phyloP scores from a whole-genome alignment of 2,888 invertebrate genomes.

The Polydrusus cervinus region DNA sequence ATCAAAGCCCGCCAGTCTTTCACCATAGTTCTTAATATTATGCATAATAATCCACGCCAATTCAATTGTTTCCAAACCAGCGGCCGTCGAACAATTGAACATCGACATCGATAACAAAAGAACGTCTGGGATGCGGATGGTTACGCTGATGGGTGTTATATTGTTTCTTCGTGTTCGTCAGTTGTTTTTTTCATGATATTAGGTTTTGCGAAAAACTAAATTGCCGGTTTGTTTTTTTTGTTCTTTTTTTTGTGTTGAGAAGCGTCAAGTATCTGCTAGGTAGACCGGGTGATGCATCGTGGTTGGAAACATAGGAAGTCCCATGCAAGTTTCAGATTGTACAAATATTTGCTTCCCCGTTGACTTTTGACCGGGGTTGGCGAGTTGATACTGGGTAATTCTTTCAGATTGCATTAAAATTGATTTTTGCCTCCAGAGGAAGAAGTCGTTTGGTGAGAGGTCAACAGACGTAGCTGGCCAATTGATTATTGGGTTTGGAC shows the following conservation, averaged over 20 bases:
- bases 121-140: slow-evolving; percentile 15
- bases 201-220: slow-evolving; percentile 18
- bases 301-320: too few relatives aligned
- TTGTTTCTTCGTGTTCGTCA: slow-evolving; percentile 22
- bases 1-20: slow-evolving; percentile 27
- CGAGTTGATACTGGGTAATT: too few relatives aligned
- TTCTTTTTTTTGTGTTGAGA: background rate
- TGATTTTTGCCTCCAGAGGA: too few relatives aligned
- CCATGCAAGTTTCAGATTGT: too few relatives aligned
- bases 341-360: too few relatives aligned
- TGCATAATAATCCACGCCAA: slow-evolving; percentile 29
- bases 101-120: background rate
- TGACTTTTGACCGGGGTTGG: too few relatives aligned
- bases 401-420: too few relatives aligned
- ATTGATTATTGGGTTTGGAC: too few relatives aligned
- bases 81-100: slow-evolving; percentile 16
- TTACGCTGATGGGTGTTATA: background rate
- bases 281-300: too few relatives aligned
- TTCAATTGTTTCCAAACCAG: slow-evolving; percentile 33
- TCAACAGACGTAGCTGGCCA: too few relatives aligned
- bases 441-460: too few relatives aligned
- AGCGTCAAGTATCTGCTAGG: slow-evolving; percentile 3
- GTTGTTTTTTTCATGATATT: slow-evolving; percentile 5
- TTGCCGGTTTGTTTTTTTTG: background rate
- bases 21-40: slow-evolving; percentile 9